Evolutionary conservation across 2,888 invertebrate genomes (phyloP), one percentile per base, ranked within the genome.

Genomic region (Leucoma salicis): DNA sequence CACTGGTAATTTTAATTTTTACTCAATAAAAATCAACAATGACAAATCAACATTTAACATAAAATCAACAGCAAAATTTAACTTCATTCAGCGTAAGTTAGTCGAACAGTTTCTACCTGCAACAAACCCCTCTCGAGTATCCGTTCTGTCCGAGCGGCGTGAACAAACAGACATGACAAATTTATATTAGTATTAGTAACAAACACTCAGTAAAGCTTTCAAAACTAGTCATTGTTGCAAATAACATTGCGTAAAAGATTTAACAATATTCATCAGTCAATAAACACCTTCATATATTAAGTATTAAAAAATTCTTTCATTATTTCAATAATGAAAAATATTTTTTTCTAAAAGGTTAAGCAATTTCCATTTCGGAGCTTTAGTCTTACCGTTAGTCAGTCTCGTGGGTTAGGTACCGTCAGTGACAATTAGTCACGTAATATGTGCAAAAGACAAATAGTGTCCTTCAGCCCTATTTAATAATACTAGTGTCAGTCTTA

Each of bases 121-220:
- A 78, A 70, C 78, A 79, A 69, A 81, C 81, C 79, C 74, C 86
- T 80, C 84, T 81, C 78, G 81, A 76, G 66, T 80, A 82, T 70
- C 80, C 86, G 68, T 84, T 81, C 86, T 87, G 78, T 84, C 74
- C 79, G 64, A 76, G 87, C 84, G 71, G 88, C 88, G 65, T 77
- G 77, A 78, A 83, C 74, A 76, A 70, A 74, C 59, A 73, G 69
- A 78, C 73, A 73, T 69, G 44, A 74, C 56, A 65, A 72, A 72
- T 76, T 74, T 74, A 66, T 64, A 66, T 68, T 62, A 65, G 58
- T 33, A 53, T 54, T 48, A 59, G 57, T 57, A 63, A 65, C 74
- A 79, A 79, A 76, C 63, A 70, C 50, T 59, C 72, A 69, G 70
- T 77, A 82, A 82, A 79, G 59, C 74, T 64, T 66, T 70, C 72